Evolutionary conservation across 1,140 invertebrate genomes (phyloP).

Genomic region (Lanistes nyassanus): DNA sequence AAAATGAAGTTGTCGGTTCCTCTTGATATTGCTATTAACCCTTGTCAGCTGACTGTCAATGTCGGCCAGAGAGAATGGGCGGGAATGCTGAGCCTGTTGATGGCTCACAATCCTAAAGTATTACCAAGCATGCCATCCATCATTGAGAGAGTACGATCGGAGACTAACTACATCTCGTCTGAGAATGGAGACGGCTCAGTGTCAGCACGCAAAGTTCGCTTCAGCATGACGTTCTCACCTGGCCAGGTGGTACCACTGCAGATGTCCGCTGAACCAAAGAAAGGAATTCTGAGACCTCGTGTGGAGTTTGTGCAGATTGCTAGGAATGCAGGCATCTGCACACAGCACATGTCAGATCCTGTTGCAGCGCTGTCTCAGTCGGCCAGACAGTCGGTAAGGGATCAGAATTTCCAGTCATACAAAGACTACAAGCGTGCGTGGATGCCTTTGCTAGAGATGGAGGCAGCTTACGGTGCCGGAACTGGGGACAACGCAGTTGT

Average conservation of each 20-base stretch:
- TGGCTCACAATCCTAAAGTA: neutral
- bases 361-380: conserved; percentile 28
- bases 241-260: conserved; percentile 40
- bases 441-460: conserved; percentile 43
- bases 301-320: conserved; percentile 35
- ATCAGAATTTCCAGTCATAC: conserved; percentile 19
- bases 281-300: conserved; percentile 36
- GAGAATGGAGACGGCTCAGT: conserved; percentile 19
- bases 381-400: conserved; percentile 11
- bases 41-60: conserved; percentile 19
- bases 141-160: neutral
- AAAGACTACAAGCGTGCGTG: conserved; percentile 33
- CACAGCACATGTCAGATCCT: conserved; percentile 40
- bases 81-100: conserved; percentile 4
- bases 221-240: conserved; percentile 33
- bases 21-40: conserved; percentile 6
- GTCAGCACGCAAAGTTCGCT: conserved; percentile 21
- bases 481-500: conserved; percentile 27
- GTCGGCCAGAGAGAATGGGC: conserved; percentile 10
- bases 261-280: conserved; percentile 30
- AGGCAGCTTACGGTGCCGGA: conserved; percentile 32
- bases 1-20: neutral
- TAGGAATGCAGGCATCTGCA: conserved; percentile 41
- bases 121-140: neutral
- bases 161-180: conserved; percentile 11